Base-by-base conservation (phyloP, 2,888 invertebrate genomes). In the Liopterus haemorrhoidalis region DNA sequence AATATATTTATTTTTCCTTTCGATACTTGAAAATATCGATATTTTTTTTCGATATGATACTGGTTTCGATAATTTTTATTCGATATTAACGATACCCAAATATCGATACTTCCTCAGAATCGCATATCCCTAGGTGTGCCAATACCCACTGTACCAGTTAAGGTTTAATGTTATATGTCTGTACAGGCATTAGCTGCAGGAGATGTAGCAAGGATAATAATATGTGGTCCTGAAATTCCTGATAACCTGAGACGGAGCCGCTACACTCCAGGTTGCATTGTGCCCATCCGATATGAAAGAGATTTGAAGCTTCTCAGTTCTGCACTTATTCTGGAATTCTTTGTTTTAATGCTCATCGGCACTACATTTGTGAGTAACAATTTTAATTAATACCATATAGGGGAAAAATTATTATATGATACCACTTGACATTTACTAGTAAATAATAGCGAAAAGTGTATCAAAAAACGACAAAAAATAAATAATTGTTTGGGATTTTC, bases 231-330 rank as follows among this genome's bases (percentile, higher is more conserved):
- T 15, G 53, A 54, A 15, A 46, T 66, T 35, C 63, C 65, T 1
- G 60, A 60, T 31, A 61, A 58, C 37, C 51, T 65, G 44, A 55
- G 55, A 55, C 53, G 61, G 28, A 53, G 57, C 32, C 49, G 63
- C 27, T 49, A 60, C 20, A 58, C 60, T 52, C 51, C 52, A 21
- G 59, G 57, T 11, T 59, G 57, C 48, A 30, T 63, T 3, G 52
- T 65, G 5, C 50, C 57, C 8, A 59, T 62, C 19, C 59, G 61
- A 55, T 52, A 55, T 30, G 63, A 66, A 53, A 54, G 68, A 39
- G 68, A 68, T 47, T 55, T 63, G 18, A 66, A 65, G 54, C 51
- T 68, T 18, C 61, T 68, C 35, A 60, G 60, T 44, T 50, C 65
- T 12, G 61, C 65, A 4, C 49, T 67, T n/a, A 65, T 64, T 2